phyloP scores from a whole-genome alignment of 2,888 invertebrate species.

The Pachymerium ferrugineum region DNA sequence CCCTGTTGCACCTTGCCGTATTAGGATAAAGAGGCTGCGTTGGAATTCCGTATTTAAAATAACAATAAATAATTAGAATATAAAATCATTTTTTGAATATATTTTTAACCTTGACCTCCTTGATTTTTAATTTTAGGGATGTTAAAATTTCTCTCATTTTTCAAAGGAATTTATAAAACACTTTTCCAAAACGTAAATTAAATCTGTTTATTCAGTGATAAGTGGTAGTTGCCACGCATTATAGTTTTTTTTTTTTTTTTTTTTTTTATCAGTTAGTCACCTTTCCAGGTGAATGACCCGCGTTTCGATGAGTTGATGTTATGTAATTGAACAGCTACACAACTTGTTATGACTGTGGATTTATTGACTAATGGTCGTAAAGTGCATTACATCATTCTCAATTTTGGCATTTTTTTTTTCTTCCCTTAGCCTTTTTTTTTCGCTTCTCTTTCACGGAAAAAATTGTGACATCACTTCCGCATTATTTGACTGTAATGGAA shows the following conservation, averaged over 20 bases:
- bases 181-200: not conserved
- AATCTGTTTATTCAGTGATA: too few relatives aligned
- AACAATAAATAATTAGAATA: not conserved
- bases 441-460: not conserved
- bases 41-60: not conserved
- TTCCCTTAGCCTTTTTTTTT: not conserved
- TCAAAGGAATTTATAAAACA: not conserved
- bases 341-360: not conserved
- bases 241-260: too few relatives aligned
- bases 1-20: not conserved
- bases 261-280: constrained; percentile 27
- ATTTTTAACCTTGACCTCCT: not conserved
- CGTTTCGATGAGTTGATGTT: constrained; percentile 7
- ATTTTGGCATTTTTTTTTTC: not conserved
- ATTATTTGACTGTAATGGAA: constrained; percentile 4
- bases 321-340: constrained; percentile 6
- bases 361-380: constrained; percentile 4
- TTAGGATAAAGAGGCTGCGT: constrained; percentile 8
- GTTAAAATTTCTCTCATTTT: not conserved
- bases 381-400: not conserved
- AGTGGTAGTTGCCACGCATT: not conserved
- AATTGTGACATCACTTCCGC: not conserved
- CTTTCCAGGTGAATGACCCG: constrained; percentile 1
- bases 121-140: not conserved
- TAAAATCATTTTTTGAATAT: not conserved